These are phyloP conservation scores for Acronicta leporina DNA, from an alignment of 2,888 invertebrate genomes.

Conservation along the genomic window DNA sequence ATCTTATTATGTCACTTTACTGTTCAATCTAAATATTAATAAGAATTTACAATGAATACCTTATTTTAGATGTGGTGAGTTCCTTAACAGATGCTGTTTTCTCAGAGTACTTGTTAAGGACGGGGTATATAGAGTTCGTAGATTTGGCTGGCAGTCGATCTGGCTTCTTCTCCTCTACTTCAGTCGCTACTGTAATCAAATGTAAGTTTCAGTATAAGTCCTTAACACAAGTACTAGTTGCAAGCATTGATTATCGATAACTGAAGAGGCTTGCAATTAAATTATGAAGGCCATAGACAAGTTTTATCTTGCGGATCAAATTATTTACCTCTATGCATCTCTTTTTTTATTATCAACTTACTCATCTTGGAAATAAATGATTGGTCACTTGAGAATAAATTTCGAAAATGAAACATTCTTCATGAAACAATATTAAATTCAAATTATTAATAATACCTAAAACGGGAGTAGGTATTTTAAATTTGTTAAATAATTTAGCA, in stretches of 20 bases:
- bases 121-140: slow-evolving; percentile 75
- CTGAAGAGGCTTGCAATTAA: not conserved
- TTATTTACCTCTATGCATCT: not conserved
- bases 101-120: slow-evolving; percentile 84
- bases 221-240: not conserved
- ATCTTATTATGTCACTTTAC: slow-evolving; percentile 34
- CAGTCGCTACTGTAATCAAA: slow-evolving; percentile 72
- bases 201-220: not conserved
- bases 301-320: not conserved
- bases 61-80: slow-evolving; percentile 83
- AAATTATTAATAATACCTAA: slow-evolving; percentile 5
- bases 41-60: slow-evolving; percentile 62
- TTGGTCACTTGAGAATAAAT: slow-evolving; percentile 42
- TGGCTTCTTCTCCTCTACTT: slow-evolving; percentile 82
- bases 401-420: slow-evolving; percentile 41
- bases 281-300: not conserved
- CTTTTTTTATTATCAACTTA: slow-evolving; percentile 9
- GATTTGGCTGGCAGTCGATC: slow-evolving; percentile 82
- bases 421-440: slow-evolving; percentile 1
- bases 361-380: slow-evolving; percentile 38
- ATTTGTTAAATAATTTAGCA: slow-evolving; percentile 19
- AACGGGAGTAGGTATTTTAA: not conserved
- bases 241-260: not conserved
- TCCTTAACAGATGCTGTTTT: slow-evolving; percentile 84
- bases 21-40: slow-evolving; percentile 23